Evolutionary conservation across 2,888 invertebrate species (phyloP).

Genomic region (Agriopis marginaria): DNA sequence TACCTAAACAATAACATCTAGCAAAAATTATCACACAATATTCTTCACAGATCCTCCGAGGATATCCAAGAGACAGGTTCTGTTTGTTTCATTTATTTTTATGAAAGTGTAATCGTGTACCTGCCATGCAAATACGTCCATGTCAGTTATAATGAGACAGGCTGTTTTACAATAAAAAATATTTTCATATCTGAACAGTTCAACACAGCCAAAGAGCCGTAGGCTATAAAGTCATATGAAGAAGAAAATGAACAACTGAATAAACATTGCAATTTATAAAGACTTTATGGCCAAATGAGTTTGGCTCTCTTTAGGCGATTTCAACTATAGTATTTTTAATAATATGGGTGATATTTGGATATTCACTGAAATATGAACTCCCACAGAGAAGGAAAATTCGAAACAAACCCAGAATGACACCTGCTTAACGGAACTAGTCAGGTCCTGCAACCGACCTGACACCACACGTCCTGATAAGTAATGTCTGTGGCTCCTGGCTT

Average conservation of each 20-base stretch:
- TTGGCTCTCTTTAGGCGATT: no score
- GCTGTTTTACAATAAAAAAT: slow-evolving; percentile 3
- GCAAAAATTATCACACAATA: background rate
- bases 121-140: slow-evolving; percentile 18
- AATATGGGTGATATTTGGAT: no score
- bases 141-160: slow-evolving; percentile 29
- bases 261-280: background rate
- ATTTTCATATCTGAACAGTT: slow-evolving; percentile 7
- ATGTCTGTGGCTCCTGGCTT: no score
- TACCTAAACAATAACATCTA: background rate
- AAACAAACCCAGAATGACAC: no score
- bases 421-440: no score
- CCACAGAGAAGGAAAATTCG: no score
- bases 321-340: no score
- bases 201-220: background rate
- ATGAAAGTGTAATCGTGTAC: slow-evolving; percentile 26
- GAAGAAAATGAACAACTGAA: background rate
- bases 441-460: no score
- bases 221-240: background rate
- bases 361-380: no score
- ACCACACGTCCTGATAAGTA: no score
- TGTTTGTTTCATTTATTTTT: slow-evolving; percentile 13
- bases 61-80: background rate
- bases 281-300: background rate
- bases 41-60: background rate